Evolutionary conservation across 2,797 vertebrate species (phyloP), one percentile per base, ranked within the genome.

Genomic region (Aeoliscus strigatus): DNA sequence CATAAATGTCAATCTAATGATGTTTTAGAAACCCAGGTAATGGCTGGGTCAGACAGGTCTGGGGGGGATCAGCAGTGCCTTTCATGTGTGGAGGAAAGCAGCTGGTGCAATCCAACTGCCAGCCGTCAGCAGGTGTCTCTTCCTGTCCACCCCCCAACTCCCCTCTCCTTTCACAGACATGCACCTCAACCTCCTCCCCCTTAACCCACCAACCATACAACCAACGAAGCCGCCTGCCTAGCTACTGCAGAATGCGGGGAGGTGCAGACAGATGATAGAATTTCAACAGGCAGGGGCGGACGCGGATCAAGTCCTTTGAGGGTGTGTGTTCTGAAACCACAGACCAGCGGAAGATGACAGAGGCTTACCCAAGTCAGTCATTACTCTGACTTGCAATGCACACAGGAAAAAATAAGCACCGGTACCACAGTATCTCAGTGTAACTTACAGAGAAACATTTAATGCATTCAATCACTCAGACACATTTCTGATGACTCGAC

Each of bases 241-340:
- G 80, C 74, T 62, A 58, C 70, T 70, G 74, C 66, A 81, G 66
- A 73, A 61, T 61, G 61, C 77, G 79, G 79, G 80, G 79, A 84
- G 82, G 77, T 67, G 69, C 67, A 82, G 72, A 80, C 82, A 86
- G 80, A 81, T 83, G 82, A 88, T 84, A 79, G 69, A 82, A 82
- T 83, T 86, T 88, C 74, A 84, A 66, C 76, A 82, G 80, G 61
- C 46, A 77, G 56, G 79, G 70, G 73, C 67, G 63, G 62, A 72
- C 52, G 66, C 61, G 73, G 77, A 79, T 37, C 40, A 75, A 63
- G 56, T 69, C 58, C 33, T 70, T 56, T 56, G 49, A 56, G 59
- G 7, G n/a, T 8, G 55, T 24, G 39, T 24, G 9, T 16, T 65
- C 48, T 62, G 65, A 33, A 75, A 77, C 79, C 79, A 63, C 79